Evolutionary conservation across 2,113 vertebrate species (phyloP).

Genomic region (Protobothrops flavoviridis): DNA sequence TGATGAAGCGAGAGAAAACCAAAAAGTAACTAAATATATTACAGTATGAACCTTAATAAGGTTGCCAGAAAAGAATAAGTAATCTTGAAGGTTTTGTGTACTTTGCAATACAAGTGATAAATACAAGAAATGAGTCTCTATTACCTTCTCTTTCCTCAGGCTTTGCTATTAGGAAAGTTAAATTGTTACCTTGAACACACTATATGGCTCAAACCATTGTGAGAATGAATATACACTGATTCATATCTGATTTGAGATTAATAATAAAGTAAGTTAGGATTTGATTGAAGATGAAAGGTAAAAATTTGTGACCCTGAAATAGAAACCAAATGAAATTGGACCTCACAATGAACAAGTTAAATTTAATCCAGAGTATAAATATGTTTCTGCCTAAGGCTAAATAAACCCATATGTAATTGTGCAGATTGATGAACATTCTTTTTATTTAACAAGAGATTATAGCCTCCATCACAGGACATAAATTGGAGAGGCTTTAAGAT

Average conservation of each 20-base stretch:
- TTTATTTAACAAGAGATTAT: not conserved
- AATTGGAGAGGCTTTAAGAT: not conserved
- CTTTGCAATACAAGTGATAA: not conserved
- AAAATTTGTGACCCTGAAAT: not conserved
- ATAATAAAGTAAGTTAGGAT: not conserved
- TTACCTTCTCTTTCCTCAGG: too few relatives aligned
- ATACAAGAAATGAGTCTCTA: not conserved
- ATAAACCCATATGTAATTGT: not conserved
- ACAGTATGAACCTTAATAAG: not conserved
- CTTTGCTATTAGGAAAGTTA: not conserved
- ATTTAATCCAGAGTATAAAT: not conserved
- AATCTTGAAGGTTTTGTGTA: not conserved
- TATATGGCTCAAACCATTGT: not conserved
- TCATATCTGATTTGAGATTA: not conserved
- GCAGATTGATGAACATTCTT: not conserved
- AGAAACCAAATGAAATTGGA: not conserved
- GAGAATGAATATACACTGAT: not conserved
- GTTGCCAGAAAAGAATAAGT: not conserved
- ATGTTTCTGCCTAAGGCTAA: not conserved
- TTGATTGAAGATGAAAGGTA: not conserved
- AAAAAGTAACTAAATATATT: not conserved
- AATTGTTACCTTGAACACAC: not conserved
- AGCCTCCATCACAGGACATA: not conserved
- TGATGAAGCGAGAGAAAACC: not conserved
- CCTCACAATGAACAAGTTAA: not conserved